Base-by-base conservation (phyloP, 2,113 vertebrate species). In the Gila orcuttii region DNA sequence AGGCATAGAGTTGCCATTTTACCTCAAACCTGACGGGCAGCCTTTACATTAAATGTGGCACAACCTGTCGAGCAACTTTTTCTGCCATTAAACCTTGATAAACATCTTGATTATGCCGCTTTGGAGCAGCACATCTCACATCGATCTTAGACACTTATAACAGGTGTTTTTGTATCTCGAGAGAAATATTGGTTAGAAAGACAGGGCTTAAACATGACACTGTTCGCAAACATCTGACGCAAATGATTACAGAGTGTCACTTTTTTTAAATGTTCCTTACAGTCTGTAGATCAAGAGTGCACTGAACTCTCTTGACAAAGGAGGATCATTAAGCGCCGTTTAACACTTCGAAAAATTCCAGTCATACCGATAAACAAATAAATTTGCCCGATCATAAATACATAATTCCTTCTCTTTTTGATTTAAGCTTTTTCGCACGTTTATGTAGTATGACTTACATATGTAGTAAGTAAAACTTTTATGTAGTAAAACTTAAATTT, bases 11-110 rank as follows among this genome's bases (percentile, higher is more conserved):
- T 60, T 84, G 50, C n/a, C 10, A 28, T 78, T 59, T 73, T 83
- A 23, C 73, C 60, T 79, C 68, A 62, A 21, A 78, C 47, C 19
- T 31, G 69, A 83, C 42, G 23, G 33, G 47, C 25, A 15, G 25
- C 33, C 42, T 79, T 78, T 31, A 15, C 13, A 31, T 55, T n/a
- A 15, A 21, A 82, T 85, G 80, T 28, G 36, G 87, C 19, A 64
- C 55, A 33, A 89, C 89, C 79, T 62, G 87, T 82, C 47, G 23
- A 39, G 79, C 89, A 55, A 79, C 84, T 86, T 86, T 23, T 42
- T 39, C 52, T 23, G 6, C 12, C 45, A 86, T 79, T 66, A 85
- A 47, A 57, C 80, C 85, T 78, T 80, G 86, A 42, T 50, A 79
- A 80, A 64, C 79, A 81, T 33, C 79, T 33, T 0, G 9, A 50